These are phyloP conservation scores for Drosophila paranaensis DNA, from an alignment of 2,888 invertebrate genomes.

Conservation along the genomic window DNA sequence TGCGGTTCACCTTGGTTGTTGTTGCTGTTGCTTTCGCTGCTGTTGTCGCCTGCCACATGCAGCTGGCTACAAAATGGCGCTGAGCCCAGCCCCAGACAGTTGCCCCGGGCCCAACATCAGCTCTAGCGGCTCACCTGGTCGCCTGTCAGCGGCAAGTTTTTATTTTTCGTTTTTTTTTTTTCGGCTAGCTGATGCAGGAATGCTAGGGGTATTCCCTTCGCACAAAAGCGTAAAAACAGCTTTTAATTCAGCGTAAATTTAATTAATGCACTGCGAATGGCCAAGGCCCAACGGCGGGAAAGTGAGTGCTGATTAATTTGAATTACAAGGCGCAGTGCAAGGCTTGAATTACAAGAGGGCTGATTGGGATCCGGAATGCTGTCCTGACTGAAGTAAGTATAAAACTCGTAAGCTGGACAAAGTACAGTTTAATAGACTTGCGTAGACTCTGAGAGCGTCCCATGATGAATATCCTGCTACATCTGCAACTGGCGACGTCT, in stretches of 20 bases:
- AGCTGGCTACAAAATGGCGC: slow-evolving; percentile 74
- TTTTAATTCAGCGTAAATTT: slow-evolving; percentile 71
- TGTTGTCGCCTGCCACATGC: slow-evolving; percentile 73
- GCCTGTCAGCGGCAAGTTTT: slow-evolving; percentile 46
- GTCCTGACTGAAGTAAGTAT: background rate
- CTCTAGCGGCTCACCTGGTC: slow-evolving; percentile 37
- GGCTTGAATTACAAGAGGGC: background rate
- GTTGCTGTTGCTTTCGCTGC: slow-evolving; percentile 32
- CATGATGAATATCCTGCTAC: no score
- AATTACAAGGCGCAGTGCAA: slow-evolving; percentile 28
- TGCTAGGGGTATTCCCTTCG: slow-evolving; percentile 15
- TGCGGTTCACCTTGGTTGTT: slow-evolving; percentile 45
- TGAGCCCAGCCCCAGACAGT: slow-evolving; percentile 50
- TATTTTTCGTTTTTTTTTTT: background rate
- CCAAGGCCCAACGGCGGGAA: slow-evolving; percentile 41
- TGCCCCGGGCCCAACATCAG: slow-evolving; percentile 17
- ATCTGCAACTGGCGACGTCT: no score
- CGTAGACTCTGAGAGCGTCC: no score
- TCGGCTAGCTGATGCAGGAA: slow-evolving; percentile 14
- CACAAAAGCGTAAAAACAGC: slow-evolving; percentile 30
- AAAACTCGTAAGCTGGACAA: background rate
- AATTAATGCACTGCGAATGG: slow-evolving; percentile 60
- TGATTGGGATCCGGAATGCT: background rate
- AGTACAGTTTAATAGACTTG: background rate
- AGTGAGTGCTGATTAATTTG: slow-evolving; percentile 49